Evolutionary conservation across 2,888 invertebrate species (phyloP).

Genomic region (Caradrina kadenii): DNA sequence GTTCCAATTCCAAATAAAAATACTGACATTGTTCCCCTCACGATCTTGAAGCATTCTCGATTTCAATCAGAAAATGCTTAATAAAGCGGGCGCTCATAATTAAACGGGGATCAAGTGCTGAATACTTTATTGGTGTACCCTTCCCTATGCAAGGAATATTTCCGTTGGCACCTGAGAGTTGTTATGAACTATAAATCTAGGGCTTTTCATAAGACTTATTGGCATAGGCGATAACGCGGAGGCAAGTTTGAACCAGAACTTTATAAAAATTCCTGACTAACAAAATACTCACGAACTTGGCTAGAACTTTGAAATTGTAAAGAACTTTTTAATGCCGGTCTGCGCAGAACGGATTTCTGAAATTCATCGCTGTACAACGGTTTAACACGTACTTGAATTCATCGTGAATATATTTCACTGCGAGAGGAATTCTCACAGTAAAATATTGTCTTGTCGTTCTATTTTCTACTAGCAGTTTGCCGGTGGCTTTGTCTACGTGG

Average conservation of each 20-base stretch:
- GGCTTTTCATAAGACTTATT: conserved; percentile 5
- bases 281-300: conserved; percentile 30
- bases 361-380: conserved; percentile 28
- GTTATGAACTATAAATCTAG: not conserved
- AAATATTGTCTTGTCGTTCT: conserved; percentile 8
- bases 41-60: not conserved
- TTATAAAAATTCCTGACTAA: conserved; percentile 28
- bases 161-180: not conserved
- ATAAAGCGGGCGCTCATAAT: conserved; percentile 7
- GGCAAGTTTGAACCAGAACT: conserved; percentile 20
- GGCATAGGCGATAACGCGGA: conserved; percentile 3
- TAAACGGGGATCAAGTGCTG: conserved; percentile 3
- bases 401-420: conserved; percentile 24
- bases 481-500: not conserved
- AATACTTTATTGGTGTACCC: conserved; percentile 10
- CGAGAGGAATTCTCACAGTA: not conserved
- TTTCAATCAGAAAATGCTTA: conserved; percentile 16
- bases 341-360: conserved; percentile 22
- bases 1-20: not conserved
- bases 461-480: not conserved
- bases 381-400: conserved; percentile 17
- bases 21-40: not conserved
- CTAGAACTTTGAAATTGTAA: conserved; percentile 32
- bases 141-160: not conserved
- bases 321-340: conserved; percentile 35